Base-by-base conservation (phyloP, 2,797 vertebrate species). In the Podargus strigoides region DNA sequence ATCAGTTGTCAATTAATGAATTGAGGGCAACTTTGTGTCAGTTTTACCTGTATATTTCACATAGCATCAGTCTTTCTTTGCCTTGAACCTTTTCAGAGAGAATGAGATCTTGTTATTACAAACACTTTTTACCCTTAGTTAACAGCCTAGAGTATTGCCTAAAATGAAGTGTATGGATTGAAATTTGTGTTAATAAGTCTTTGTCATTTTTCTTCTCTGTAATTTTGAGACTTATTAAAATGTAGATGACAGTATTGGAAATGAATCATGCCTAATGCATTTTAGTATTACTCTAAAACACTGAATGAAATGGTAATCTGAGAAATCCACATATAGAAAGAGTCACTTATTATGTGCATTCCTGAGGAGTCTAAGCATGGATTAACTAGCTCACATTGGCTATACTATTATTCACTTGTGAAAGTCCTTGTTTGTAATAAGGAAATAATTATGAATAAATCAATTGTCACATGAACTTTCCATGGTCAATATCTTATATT, bases 221-320 rank as follows among this genome's bases (percentile, higher is more conserved):
- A 85, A 89, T 87, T 85, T 89, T 72, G 67, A 64, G 46, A 59
- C 58, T 80, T 81, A 91, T 72, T 89, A 82, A 81, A 87, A 87
- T 95, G 89, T 53, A 88, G 60, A 70, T 86, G 69, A 84, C 36
- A 56, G 55, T 77, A 62, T 9, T 70, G 64, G 64, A 74, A 96
- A 86, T 84, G 41, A 93, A 85, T 91, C 50, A 64, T 64, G 41
- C 34, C 46, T 89, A 79, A 93, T 89, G 49, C 30, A 47, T 79
- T 85, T 85, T 82, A 82, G 85, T 92, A 83, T 76, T 74, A 53
- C 44, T 94, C 58, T 91, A 77, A 89, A 87, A 60, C 81, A 68
- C 24, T 72, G 73, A 75, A 74, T 77, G 83, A 83, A 78, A 80
- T 28, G 21, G 20, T 87, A 85, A 87, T 82, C 50, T 1, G 5